A percentile compares a stretch with the other conserved stretches of the same genome.
Evolutionary conservation across 1,140 invertebrate genomes (phyloP).

Genomic region (Helicoverpa zea): DNA sequence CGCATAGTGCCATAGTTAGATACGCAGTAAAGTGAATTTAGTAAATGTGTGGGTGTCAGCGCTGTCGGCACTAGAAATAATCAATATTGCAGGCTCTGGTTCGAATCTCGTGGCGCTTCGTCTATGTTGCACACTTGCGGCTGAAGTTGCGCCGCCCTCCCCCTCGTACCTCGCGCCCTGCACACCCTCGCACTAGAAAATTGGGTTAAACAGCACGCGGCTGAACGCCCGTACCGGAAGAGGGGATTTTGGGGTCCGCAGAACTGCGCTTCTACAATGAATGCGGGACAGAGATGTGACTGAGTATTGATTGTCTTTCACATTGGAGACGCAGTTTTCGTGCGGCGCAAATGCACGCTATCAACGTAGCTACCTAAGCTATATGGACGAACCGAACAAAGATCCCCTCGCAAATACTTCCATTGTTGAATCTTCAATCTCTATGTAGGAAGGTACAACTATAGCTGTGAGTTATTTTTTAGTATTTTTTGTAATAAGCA

Average conservation of each 20-base stretch:
- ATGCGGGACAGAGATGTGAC: constrained; percentile 84
- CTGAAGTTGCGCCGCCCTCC: constrained; percentile 76
- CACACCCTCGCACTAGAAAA: constrained; percentile 82
- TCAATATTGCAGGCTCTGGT: constrained; percentile 84
- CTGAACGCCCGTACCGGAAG: constrained; percentile 80
- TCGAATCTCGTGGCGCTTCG: constrained; percentile 79
- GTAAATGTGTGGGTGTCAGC: constrained; percentile 46
- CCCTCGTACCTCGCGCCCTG: constrained; percentile 70
- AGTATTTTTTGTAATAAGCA: neutral
- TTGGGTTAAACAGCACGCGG: constrained; percentile 85
- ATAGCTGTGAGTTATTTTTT: neutral
- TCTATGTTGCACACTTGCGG: constrained; percentile 82
- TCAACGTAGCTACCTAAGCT: neutral
- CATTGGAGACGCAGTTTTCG: constrained; percentile 52
- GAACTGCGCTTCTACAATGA: constrained; percentile 82
- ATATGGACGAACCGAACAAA: neutral
- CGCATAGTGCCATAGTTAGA: constrained; percentile 13
- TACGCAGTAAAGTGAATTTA: constrained; percentile 43
- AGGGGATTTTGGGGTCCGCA: constrained; percentile 83
- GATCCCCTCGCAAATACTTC: neutral
- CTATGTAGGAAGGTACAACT: neutral
- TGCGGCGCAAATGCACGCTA: constrained; percentile 45
- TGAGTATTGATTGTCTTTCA: constrained; percentile 84
- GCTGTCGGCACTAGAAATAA: constrained; percentile 75
- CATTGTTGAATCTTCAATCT: neutral